phyloP scores from a whole-genome alignment of 2,797 vertebrate species.

The Phoeniculus purpureus region DNA sequence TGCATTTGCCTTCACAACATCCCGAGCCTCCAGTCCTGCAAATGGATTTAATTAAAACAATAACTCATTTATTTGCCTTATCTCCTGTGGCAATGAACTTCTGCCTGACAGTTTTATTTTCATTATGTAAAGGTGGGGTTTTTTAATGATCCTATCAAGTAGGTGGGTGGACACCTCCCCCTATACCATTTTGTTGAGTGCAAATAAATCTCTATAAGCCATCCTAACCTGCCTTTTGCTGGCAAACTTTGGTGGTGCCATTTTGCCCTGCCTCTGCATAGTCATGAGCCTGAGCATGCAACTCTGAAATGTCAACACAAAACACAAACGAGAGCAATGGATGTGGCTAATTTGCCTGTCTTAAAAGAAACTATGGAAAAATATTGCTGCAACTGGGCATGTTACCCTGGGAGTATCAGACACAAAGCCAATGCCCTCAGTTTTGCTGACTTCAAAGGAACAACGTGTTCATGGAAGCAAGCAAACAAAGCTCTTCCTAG shows the following conservation, averaged over 20 bases:
- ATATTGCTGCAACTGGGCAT: neutral
- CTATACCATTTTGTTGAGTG: neutral
- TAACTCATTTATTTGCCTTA: neutral
- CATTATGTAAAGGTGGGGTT: neutral
- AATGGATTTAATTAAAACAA: neutral
- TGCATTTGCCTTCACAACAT: neutral
- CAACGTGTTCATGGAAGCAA: neutral
- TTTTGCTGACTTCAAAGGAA: constrained; percentile 2
- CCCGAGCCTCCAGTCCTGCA: neutral
- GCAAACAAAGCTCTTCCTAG: neutral
- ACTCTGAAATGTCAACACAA: neutral
- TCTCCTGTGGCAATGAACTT: neutral
- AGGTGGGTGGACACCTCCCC: neutral
- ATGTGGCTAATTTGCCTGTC: neutral
- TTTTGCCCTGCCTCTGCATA: neutral
- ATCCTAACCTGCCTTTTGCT: neutral
- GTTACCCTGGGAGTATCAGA: neutral
- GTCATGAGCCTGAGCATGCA: neutral
- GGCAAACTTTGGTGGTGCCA: neutral
- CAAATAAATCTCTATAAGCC: neutral
- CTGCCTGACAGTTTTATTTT: neutral
- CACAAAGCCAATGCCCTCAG: neutral
- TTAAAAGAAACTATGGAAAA: neutral
- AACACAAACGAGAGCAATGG: neutral
- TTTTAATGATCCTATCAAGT: neutral